These are phyloP conservation scores for Gorsachius magnificus DNA, from an alignment of 2,797 vertebrate species.

Conservation along the genomic window DNA sequence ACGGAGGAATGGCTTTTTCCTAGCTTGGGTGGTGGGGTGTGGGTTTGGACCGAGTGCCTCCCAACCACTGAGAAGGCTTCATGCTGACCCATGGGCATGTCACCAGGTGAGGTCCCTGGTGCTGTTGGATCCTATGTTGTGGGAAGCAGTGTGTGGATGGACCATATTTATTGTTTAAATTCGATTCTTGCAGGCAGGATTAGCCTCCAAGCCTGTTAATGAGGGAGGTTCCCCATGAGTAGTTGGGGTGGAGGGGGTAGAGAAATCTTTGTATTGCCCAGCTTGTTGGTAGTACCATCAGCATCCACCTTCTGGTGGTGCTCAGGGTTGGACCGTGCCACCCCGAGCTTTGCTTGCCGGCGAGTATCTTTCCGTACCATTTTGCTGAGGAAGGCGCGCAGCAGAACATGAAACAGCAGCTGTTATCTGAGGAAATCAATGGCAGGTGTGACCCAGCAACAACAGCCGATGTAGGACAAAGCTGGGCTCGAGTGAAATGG, in stretches of 20 bases:
- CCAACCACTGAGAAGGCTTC: rapidly evolving
- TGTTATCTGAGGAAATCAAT: constrained; percentile 40
- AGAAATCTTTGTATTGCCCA: not conserved
- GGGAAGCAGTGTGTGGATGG: not conserved
- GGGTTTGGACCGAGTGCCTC: not conserved
- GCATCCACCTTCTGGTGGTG: not conserved
- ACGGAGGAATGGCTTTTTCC: rapidly evolving
- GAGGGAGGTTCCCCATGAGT: not conserved
- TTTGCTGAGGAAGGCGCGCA: constrained; percentile 23
- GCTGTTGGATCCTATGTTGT: not conserved
- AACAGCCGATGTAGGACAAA: constrained; percentile 51
- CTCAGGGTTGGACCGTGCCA: not conserved
- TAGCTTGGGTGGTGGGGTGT: not conserved
- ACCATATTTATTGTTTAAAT: not conserved
- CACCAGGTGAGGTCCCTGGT: not conserved
- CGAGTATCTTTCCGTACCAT: rapidly evolving
- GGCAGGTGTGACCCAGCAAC: constrained; percentile 65
- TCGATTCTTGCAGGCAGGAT: not conserved
- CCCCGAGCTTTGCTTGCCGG: not conserved
- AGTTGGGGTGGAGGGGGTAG: not conserved
- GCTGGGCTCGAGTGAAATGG: constrained; percentile 12
- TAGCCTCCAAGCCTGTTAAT: not conserved
- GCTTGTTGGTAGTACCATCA: not conserved
- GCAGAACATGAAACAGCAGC: constrained; percentile 45
- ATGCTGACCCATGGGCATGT: not conserved